These are phyloP conservation scores for Petrolisthes cinctipes DNA, from an alignment of 2,888 invertebrate species.

Conservation along the genomic window DNA sequence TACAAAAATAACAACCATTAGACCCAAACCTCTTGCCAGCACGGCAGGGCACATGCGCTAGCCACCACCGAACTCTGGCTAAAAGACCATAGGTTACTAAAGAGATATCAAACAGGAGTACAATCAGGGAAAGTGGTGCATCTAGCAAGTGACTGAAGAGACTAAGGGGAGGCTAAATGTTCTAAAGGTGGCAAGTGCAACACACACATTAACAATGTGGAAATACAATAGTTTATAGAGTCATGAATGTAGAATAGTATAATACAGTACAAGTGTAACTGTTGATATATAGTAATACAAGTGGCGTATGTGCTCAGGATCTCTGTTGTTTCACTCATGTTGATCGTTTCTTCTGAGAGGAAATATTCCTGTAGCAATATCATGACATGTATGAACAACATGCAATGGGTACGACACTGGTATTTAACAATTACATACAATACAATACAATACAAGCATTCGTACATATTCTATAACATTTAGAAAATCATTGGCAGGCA, in stretches of 20 bases:
- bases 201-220: conserved; percentile 54
- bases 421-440: conserved; percentile 28
- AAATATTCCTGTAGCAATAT: conserved; percentile 44
- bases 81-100: conserved; percentile 41
- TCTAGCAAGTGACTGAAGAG: conserved; percentile 57
- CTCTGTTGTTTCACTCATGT: conserved; percentile 39
- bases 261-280: conserved; percentile 28
- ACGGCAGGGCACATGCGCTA: conserved; percentile 54
- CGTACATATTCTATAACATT: conserved; percentile 29
- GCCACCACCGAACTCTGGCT: conserved; percentile 61
- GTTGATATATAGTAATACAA: conserved; percentile 32
- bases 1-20: conserved; percentile 69
- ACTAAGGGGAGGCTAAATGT: conserved; percentile 41
- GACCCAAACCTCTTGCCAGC: conserved; percentile 57
- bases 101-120: conserved; percentile 50
- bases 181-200: conserved; percentile 60
- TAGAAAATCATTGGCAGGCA: conserved; percentile 32
- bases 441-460: conserved; percentile 28
- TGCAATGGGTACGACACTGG: conserved; percentile 24
- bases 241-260: conserved; percentile 32
- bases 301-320: conserved; percentile 43
- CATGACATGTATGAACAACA: conserved; percentile 39
- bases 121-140: conserved; percentile 33
- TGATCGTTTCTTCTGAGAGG: conserved; percentile 26
- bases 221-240: conserved; percentile 53